phyloP scores from a whole-genome alignment of 2,797 vertebrate species.

The Mus spretus region DNA sequence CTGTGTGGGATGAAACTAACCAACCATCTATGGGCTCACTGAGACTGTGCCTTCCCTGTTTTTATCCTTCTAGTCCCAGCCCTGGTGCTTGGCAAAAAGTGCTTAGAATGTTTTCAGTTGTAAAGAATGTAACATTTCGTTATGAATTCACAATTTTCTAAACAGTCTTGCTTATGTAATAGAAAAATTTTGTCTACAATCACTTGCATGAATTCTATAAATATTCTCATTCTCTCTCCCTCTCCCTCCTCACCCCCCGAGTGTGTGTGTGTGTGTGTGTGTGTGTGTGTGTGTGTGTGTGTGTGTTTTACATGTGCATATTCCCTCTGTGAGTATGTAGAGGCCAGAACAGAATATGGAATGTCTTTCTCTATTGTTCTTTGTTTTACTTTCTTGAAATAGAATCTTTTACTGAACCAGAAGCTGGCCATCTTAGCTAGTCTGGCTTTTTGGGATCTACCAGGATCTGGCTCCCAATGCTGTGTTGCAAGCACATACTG shows the following conservation, averaged over 20 bases:
- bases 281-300: background rate
- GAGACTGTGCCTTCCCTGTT: background rate
- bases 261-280: background rate
- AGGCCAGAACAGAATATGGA: background rate
- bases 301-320: background rate
- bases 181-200: constrained; percentile 58
- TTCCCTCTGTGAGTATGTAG: background rate
- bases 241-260: background rate
- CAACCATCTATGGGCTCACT: background rate
- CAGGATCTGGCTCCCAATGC: background rate
- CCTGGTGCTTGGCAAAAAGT: background rate
- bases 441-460: background rate
- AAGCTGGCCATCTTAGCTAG: background rate
- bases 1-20: constrained; percentile 23
- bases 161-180: constrained; percentile 66
- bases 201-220: constrained; percentile 51
- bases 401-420: background rate
- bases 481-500: background rate
- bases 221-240: constrained; percentile 10
- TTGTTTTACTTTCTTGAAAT: background rate
- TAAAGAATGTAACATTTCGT: constrained; percentile 59
- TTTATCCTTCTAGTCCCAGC: background rate
- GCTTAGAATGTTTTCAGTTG: constrained; percentile 62
- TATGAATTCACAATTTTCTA: constrained; percentile 53
- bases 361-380: background rate